Evolutionary conservation across 92 coral and sea anemone species (phyloP).

Genomic region (Scolanthus callimorphus): DNA sequence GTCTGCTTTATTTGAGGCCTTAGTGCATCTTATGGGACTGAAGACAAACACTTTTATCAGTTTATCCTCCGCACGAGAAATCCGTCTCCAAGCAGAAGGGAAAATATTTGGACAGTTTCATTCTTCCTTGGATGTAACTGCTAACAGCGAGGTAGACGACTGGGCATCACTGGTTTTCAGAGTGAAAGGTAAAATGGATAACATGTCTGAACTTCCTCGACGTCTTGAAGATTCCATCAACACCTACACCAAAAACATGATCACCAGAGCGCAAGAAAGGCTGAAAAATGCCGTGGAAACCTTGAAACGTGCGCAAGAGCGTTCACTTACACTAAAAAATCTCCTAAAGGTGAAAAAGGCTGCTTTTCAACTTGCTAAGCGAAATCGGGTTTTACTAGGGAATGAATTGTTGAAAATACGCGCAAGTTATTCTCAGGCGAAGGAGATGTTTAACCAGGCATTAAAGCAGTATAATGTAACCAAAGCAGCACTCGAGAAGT

Average conservation of each 20-base stretch:
- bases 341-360: not conserved
- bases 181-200: conserved; percentile 25
- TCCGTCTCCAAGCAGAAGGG: not conserved
- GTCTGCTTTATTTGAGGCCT: not conserved
- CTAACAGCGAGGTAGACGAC: conserved; percentile 22
- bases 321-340: not conserved
- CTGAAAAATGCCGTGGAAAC: conserved; percentile 13
- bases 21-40: not conserved
- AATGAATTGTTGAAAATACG: not conserved
- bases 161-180: conserved; percentile 32
- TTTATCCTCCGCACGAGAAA: not conserved
- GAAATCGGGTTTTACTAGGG: not conserved
- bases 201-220: conserved; percentile 12
- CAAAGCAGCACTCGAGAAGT: not conserved
- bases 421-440: not conserved
- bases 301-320: conserved; percentile 16
- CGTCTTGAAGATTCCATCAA: conserved; percentile 20
- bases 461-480: not conserved
- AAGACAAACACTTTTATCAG: not conserved
- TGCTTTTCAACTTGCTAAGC: not conserved
- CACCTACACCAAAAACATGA: conserved; percentile 10
- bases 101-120: conserved; percentile 13
- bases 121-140: conserved; percentile 22
- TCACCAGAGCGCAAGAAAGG: conserved; percentile 17
- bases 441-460: conserved; percentile 4